Evolutionary conservation across 2,113 vertebrate genomes (phyloP).

Genomic region (Lasiurus cinereus): DNA sequence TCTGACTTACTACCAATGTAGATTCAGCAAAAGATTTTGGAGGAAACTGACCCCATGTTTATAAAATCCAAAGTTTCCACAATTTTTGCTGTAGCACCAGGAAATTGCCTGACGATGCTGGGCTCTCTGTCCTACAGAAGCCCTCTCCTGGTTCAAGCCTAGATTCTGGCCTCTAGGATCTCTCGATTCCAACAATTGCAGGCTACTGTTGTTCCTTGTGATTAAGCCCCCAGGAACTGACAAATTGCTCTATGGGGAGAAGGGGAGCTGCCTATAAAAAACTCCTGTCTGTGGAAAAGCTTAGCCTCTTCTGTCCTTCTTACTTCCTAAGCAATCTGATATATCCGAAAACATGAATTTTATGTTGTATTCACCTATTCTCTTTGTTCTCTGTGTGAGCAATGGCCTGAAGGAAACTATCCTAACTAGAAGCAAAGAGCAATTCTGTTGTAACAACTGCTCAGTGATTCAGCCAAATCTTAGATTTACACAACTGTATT

Average conservation of each 20-base stretch:
- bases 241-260: too few relatives aligned
- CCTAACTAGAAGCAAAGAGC: neutral
- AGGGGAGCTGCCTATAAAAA: neutral
- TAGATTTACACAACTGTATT: neutral
- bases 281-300: neutral
- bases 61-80: neutral
- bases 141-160: neutral
- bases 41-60: neutral
- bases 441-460: neutral
- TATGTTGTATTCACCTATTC: neutral
- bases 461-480: neutral
- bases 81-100: neutral
- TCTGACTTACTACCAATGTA: neutral
- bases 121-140: neutral
- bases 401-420: neutral
- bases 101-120: neutral
- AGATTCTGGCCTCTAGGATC: neutral
- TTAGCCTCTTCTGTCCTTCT: too few relatives aligned
- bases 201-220: too few relatives aligned
- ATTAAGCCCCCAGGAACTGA: neutral
- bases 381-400: neutral
- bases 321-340: neutral
- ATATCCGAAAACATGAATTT: neutral
- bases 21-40: neutral
- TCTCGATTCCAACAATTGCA: too few relatives aligned